Conservation (phyloP, 2,797 vertebrate genomes). For the Phrynocephalus forsythii region DNA sequence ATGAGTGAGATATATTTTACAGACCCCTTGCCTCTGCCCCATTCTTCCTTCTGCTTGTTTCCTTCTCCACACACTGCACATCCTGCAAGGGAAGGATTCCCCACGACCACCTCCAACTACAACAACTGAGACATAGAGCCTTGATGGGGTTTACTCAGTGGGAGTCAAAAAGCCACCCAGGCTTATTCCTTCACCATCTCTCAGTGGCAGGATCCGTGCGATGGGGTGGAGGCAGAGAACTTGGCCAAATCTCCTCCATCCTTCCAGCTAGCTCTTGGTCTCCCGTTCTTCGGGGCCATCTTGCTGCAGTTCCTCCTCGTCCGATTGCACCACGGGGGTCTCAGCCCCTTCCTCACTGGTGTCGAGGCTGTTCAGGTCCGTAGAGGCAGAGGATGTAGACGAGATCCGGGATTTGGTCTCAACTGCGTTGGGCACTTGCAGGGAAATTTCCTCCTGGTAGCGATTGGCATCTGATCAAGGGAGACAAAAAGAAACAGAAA, state of each 20-base stretch:
- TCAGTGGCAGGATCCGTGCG: slow-evolving; percentile 38
- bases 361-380: slow-evolving; percentile 86
- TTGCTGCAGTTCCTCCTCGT: slow-evolving; percentile 86
- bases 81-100: neutral
- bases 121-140: slow-evolving; percentile 48
- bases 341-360: slow-evolving; percentile 82
- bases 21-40: slow-evolving; percentile 52
- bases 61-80: slow-evolving; percentile 53
- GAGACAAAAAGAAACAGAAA: slow-evolving; percentile 32
- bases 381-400: slow-evolving; percentile 87
- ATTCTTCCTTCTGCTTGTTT: slow-evolving; percentile 34
- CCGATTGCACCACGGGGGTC: slow-evolving; percentile 89
- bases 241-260: neutral
- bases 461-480: slow-evolving; percentile 73
- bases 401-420: slow-evolving; percentile 86
- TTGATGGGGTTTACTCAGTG: slow-evolving; percentile 9
- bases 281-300: slow-evolving; percentile 77
- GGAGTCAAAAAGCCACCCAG: slow-evolving; percentile 45
- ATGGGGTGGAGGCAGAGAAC: slow-evolving; percentile 50
- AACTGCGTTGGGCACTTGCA: slow-evolving; percentile 72
- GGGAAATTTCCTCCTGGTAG: slow-evolving; percentile 78
- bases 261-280: slow-evolving; percentile 75
- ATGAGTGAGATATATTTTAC: slow-evolving; percentile 30
- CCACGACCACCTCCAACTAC: slow-evolving; percentile 29
- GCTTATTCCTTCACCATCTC: slow-evolving; percentile 40